phyloP scores from a whole-genome alignment of 2,888 invertebrate genomes.

The Pseudococcus viburni region DNA sequence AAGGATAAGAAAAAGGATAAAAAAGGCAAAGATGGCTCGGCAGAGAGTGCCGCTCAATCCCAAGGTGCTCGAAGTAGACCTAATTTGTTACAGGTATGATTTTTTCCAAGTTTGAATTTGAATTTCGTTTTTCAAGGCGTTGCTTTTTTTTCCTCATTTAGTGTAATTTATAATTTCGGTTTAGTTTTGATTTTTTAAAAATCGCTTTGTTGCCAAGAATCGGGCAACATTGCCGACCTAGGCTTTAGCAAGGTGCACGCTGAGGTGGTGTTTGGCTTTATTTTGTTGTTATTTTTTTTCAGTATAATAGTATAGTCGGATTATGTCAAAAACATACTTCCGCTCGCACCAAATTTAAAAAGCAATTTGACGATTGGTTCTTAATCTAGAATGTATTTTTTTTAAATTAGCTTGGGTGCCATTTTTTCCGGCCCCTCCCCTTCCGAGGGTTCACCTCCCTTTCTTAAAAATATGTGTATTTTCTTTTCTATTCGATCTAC shows the following conservation, averaged over 20 bases:
- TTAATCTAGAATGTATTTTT: too few species aligned
- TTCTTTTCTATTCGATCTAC: too few species aligned
- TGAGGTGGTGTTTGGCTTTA: slow-evolving; percentile 43
- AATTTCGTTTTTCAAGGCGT: not conserved
- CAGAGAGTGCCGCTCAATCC: slow-evolving; percentile 71
- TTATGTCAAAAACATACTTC: too few species aligned
- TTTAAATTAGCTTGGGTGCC: too few species aligned
- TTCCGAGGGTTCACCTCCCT: too few species aligned
- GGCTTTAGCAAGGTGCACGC: slow-evolving; percentile 57
- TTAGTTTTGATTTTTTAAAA: not conserved
- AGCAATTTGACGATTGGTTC: too few species aligned
- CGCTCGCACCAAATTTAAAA: too few species aligned
- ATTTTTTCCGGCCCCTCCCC: too few species aligned
- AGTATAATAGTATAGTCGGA: too few species aligned
- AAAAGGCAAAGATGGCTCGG: slow-evolving; percentile 77
- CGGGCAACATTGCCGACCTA: not conserved
- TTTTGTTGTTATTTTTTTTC: slow-evolving; percentile 5
- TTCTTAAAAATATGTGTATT: too few species aligned
- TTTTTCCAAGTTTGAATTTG: not conserved
- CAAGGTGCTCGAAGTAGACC: slow-evolving; percentile 71
- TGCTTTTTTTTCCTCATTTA: not conserved
- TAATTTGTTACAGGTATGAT: slow-evolving; percentile 40
- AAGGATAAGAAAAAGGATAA: slow-evolving; percentile 74
- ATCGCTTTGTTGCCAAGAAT: not conserved
- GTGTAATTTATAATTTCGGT: not conserved